Conservation (phyloP, 2,797 vertebrate species). For the Myoxocephalus aenaeus region DNA sequence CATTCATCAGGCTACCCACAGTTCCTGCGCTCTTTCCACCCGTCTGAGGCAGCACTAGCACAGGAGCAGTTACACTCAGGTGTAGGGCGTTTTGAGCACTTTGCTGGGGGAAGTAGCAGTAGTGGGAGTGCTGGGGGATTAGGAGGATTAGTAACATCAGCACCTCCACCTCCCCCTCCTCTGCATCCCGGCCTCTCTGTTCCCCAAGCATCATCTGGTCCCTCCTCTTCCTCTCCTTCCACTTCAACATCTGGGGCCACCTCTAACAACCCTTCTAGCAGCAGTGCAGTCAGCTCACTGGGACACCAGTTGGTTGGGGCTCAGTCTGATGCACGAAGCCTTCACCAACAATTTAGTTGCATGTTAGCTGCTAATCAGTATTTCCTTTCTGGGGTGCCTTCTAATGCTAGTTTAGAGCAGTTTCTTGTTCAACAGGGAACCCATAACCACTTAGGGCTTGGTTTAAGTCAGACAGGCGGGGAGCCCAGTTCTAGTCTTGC, state of each 20-base stretch:
- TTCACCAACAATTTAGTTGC: slow-evolving; percentile 90
- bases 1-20: slow-evolving; percentile 87
- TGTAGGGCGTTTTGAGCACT: slow-evolving; percentile 88
- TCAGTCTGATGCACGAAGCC: slow-evolving; percentile 88
- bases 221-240: slow-evolving; percentile 86
- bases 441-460: slow-evolving; percentile 87
- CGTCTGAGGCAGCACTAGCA: slow-evolving; percentile 87
- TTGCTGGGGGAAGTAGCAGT: slow-evolving; percentile 84
- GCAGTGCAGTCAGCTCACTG: slow-evolving; percentile 86
- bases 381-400: slow-evolving; percentile 88
- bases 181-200: slow-evolving; percentile 87
- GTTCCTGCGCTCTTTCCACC: slow-evolving; percentile 89
- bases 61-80: slow-evolving; percentile 87
- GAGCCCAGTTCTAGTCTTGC: slow-evolving; percentile 83
- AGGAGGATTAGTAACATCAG: slow-evolving; percentile 87
- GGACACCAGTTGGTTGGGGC: slow-evolving; percentile 87
- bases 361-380: slow-evolving; percentile 90
- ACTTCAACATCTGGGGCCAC: slow-evolving; percentile 86
- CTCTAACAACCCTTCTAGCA: slow-evolving; percentile 87
- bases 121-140: slow-evolving; percentile 85
- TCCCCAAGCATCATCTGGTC: slow-evolving; percentile 86
- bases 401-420: slow-evolving; percentile 88
- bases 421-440: slow-evolving; percentile 89
- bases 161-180: slow-evolving; percentile 87
- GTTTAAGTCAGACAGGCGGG: slow-evolving; percentile 83